Percentiles rank a stretch among this genome's conserved stretches.
These are phyloP conservation scores for Dreissena polymorpha DNA, from an alignment of 1,140 invertebrate species.

Conservation along the genomic window DNA sequence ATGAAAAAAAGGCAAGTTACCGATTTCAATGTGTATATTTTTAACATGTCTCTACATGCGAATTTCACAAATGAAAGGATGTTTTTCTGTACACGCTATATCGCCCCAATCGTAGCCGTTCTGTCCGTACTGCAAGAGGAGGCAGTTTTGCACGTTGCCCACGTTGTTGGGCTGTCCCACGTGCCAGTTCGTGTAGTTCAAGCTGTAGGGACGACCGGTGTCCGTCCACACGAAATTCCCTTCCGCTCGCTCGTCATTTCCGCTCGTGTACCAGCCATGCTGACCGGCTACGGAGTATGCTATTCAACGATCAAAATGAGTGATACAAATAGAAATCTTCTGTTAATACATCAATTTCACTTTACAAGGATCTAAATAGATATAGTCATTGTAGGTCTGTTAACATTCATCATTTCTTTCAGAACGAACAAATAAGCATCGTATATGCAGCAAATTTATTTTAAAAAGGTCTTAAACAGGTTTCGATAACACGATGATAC, in stretches of 20 bases:
- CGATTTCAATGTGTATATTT: too few relatives aligned
- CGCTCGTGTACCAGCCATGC: slow-evolving; percentile 62
- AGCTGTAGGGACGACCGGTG: slow-evolving; percentile 49
- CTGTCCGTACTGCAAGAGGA: slow-evolving; percentile 63
- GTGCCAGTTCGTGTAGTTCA: slow-evolving; percentile 66
- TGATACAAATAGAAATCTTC: too few relatives aligned
- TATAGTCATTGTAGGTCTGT: too few relatives aligned
- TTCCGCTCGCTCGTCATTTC: slow-evolving; percentile 61
- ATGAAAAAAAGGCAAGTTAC: too few relatives aligned
- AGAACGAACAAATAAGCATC: too few relatives aligned
- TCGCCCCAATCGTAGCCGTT: slow-evolving; percentile 68
- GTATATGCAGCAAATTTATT: too few relatives aligned
- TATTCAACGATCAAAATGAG: slow-evolving; percentile 25
- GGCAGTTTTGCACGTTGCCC: slow-evolving; percentile 62
- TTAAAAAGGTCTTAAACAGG: too few relatives aligned
- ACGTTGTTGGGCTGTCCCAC: slow-evolving; percentile 68
- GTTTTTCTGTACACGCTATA: slow-evolving; percentile 58
- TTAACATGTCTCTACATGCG: not conserved
- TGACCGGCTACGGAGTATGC: slow-evolving; percentile 55
- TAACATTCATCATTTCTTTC: too few relatives aligned
- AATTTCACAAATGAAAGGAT: slow-evolving; percentile 69
- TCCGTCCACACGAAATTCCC: slow-evolving; percentile 60
- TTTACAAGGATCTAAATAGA: too few relatives aligned
- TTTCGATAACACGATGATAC: too few relatives aligned
- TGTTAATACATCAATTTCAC: too few relatives aligned